These are phyloP conservation scores for Lithophane ornitopus DNA, from an alignment of 2,888 invertebrate genomes.

Conservation along the genomic window DNA sequence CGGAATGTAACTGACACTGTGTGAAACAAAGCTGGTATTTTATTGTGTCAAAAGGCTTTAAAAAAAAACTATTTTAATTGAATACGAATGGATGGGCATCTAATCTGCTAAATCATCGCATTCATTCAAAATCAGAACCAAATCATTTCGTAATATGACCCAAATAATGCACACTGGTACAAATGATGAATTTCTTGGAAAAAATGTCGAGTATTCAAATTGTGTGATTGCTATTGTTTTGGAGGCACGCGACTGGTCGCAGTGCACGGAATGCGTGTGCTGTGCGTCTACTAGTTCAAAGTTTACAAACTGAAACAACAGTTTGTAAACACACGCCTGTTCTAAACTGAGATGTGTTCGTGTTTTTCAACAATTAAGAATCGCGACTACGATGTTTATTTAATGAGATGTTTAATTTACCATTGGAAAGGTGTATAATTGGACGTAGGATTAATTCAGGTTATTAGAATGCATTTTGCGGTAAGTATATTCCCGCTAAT, in stretches of 20 bases:
- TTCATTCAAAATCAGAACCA: constrained; percentile 38
- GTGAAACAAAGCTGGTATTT: constrained; percentile 1
- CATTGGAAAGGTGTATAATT: neutral
- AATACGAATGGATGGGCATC: neutral
- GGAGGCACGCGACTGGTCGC: constrained; percentile 63
- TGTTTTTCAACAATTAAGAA: constrained; percentile 76
- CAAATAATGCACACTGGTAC: constrained; percentile 35
- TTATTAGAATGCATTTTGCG: neutral
- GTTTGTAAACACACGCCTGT: constrained; percentile 79
- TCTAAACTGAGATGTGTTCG: constrained; percentile 76
- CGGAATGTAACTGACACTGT: constrained; percentile 9
- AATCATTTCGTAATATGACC: constrained; percentile 41
- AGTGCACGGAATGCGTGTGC: constrained; percentile 61
- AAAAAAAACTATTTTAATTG: neutral
- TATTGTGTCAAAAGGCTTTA: neutral
- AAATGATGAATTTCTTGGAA: constrained; percentile 29
- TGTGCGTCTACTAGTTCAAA: constrained; percentile 59
- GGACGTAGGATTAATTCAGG: neutral
- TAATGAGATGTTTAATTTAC: constrained; percentile 35
- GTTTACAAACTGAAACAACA: constrained; percentile 78
- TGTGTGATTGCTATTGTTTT: constrained; percentile 39
- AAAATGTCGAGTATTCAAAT: constrained; percentile 29
- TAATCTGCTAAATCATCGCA: constrained; percentile 27
- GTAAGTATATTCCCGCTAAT: neutral
- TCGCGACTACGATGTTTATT: constrained; percentile 41